A percentile compares a stretch with the other conserved stretches of the same genome.
Evolutionary conservation across 2,113 vertebrate genomes (phyloP).

Genomic region (Perognathus longimembris): DNA sequence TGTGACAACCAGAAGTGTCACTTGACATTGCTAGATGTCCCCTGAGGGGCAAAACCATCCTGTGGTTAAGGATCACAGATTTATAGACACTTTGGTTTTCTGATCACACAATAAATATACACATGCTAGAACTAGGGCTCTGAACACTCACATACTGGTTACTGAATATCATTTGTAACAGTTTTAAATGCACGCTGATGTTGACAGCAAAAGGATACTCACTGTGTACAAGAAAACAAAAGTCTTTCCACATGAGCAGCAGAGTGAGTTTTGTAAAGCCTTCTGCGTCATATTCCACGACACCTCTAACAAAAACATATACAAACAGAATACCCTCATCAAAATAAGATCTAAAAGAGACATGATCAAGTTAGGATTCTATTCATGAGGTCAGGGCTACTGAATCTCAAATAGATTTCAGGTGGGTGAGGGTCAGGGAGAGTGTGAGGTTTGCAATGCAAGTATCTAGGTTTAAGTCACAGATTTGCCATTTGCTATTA

Average conservation of each 20-base stretch:
- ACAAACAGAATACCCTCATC: slow-evolving; percentile 55
- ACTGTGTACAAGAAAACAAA: slow-evolving; percentile 99
- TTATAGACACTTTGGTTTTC: slow-evolving; percentile 20
- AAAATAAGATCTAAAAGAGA: slow-evolving; percentile 52
- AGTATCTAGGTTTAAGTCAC: neutral
- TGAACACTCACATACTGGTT: slow-evolving; percentile 57
- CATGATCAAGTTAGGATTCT: neutral
- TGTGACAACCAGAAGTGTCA: neutral
- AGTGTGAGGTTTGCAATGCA: neutral
- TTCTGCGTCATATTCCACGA: slow-evolving; percentile 98
- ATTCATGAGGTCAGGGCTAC: neutral
- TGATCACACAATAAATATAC: slow-evolving; percentile 63
- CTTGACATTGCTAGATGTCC: neutral
- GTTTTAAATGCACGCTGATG: slow-evolving; percentile 38
- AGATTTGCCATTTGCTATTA: slow-evolving; percentile 1
- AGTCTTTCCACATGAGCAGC: slow-evolving; percentile 98
- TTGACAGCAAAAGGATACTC: slow-evolving; percentile 85
- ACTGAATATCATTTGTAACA: slow-evolving; percentile 60
- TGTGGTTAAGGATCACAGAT: neutral
- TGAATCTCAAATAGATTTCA: neutral
- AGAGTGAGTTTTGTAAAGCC: slow-evolving; percentile 99
- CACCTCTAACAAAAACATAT: slow-evolving; percentile 89
- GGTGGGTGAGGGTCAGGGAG: neutral
- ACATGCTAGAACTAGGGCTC: slow-evolving; percentile 49
- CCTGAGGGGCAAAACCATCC: neutral